Evolutionary conservation across 2,113 vertebrate genomes (phyloP).

Genomic region (Bombycilla garrulus): DNA sequence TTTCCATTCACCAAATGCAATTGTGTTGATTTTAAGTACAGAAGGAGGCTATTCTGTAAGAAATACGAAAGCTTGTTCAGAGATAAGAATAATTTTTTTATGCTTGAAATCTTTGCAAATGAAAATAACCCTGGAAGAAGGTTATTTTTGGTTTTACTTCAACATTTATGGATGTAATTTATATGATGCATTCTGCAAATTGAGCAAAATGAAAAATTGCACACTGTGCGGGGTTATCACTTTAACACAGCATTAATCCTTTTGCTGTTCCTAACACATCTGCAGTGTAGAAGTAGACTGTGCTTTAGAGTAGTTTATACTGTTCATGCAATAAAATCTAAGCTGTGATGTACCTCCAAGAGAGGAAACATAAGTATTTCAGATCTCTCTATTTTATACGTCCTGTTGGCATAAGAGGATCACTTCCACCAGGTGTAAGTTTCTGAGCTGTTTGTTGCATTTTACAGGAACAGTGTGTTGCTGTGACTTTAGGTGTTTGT

Average conservation of each 20-base stretch:
- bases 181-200: neutral
- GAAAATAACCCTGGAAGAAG: neutral
- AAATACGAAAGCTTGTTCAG: neutral
- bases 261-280: neutral
- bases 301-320: neutral
- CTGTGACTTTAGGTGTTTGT: accelerated
- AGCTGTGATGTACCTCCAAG: neutral
- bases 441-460: neutral
- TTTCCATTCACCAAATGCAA: neutral
- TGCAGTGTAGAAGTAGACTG: neutral
- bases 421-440: neutral
- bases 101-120: neutral
- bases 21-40: neutral
- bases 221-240: neutral
- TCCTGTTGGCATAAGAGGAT: neutral
- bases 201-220: neutral
- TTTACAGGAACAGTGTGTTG: neutral
- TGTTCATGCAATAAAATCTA: neutral
- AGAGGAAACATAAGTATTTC: neutral
- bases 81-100: neutral
- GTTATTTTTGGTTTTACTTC: neutral
- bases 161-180: neutral
- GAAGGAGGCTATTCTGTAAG: neutral
- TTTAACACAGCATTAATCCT: neutral
- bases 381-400: neutral